Evolutionary conservation across 2,797 vertebrate species (phyloP).

Genomic region (Epinephelus coioides): DNA sequence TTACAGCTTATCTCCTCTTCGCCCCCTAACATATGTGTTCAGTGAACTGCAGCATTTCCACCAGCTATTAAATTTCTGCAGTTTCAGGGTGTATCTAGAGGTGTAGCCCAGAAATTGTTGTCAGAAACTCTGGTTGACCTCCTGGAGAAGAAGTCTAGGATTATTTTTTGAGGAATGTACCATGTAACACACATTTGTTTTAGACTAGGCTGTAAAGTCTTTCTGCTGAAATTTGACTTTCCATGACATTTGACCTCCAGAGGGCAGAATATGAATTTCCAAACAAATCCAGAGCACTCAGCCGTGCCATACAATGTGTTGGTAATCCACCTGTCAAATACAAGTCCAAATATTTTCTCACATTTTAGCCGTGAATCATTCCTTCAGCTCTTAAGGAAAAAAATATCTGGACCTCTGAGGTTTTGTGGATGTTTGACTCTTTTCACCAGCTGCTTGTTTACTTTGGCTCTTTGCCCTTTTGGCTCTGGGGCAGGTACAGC

Average conservation of each 20-base stretch:
- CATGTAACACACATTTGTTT: neutral
- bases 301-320: neutral
- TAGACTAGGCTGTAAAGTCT: no score
- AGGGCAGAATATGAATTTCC: neutral
- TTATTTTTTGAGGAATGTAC: neutral
- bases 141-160: neutral
- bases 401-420: neutral
- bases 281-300: neutral
- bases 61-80: neutral
- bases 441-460: constrained; percentile 40
- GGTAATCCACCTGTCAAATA: neutral
- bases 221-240: neutral
- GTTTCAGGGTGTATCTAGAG: constrained; percentile 8
- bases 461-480: constrained; percentile 10
- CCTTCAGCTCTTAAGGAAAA: neutral
- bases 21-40: neutral
- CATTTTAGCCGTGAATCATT: neutral
- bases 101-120: neutral
- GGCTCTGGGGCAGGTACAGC: constrained; percentile 8
- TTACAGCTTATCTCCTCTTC: neutral
- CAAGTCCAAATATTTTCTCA: neutral
- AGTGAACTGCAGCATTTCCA: neutral
- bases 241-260: neutral
- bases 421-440: constrained; percentile 24
- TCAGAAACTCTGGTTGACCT: neutral